Percentiles rank a stretch among this genome's conserved stretches.
These are phyloP conservation scores for Drosophila kurseongensis DNA, from an alignment of 1,140 invertebrate species.

Conservation along the genomic window DNA sequence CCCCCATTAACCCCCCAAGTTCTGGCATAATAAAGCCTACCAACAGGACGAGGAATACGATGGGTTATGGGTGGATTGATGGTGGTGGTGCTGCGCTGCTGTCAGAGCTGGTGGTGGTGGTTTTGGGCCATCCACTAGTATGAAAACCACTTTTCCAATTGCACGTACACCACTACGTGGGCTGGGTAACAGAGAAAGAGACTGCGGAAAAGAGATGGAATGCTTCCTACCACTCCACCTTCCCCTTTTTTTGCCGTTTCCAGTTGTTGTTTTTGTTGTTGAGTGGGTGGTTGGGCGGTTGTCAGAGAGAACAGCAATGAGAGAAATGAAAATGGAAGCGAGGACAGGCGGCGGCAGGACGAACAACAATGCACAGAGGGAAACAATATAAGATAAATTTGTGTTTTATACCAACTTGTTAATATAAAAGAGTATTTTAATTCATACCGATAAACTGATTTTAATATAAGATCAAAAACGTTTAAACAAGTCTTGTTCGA, in stretches of 20 bases:
- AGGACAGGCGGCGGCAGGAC: slow-evolving; percentile 26
- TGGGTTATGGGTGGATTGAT: slow-evolving; percentile 29
- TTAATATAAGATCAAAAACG: too few relatives aligned
- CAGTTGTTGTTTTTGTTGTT: slow-evolving; percentile 22
- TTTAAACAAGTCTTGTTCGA: too few relatives aligned
- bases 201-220: slow-evolving; percentile 24
- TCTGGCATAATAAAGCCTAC: slow-evolving; percentile 80
- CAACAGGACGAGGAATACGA: slow-evolving; percentile 45
- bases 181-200: slow-evolving; percentile 32
- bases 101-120: slow-evolving; percentile 40
- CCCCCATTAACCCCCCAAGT: slow-evolving; percentile 12
- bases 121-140: slow-evolving; percentile 65
- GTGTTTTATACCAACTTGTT: too few relatives aligned
- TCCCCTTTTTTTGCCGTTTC: neutral
- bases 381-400: neutral
- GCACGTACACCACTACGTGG: slow-evolving; percentile 68
- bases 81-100: slow-evolving; percentile 21
- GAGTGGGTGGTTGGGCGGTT: slow-evolving; percentile 21
- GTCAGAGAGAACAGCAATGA: slow-evolving; percentile 45
- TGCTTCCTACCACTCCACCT: slow-evolving; percentile 25
- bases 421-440: too few relatives aligned
- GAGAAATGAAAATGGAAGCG: slow-evolving; percentile 75
- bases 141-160: slow-evolving; percentile 82
- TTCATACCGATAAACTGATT: too few relatives aligned
- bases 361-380: slow-evolving; percentile 9